Base-by-base conservation (phyloP, 2,888 invertebrate species). In the Melanchra persicariae region DNA sequence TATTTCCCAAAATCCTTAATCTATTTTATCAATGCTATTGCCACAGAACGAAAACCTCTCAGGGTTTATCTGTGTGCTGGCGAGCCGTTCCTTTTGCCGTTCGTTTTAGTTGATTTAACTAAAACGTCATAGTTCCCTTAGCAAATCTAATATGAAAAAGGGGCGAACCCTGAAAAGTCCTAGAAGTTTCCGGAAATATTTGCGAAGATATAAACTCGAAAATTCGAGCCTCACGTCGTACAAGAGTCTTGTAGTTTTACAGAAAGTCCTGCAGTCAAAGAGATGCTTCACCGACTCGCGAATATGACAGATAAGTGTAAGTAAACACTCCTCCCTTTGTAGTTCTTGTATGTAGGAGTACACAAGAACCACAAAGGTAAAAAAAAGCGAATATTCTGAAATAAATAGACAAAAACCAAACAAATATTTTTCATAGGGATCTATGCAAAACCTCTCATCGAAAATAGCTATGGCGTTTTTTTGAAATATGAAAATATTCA, bases 181-280 rank as follows among this genome's bases (percentile, higher is more conserved):
- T 30, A 30, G 6, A 30, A 30, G 8, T 30, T 15, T 0, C 0
- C 0, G 34, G 12, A 12, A 51, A 72, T 22, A 15, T 49, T 63
- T 24, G 30, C 2, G 2, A 47, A 40, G 24, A 57, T 40, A 69
- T 61, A 34, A 47, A 58, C 40, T 51, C 0, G 2, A 34, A 78
- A 52, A 51, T 26, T 63, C 7, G 19, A 34, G 54, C 40, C 26
- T 17, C 37, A 43, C 30, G 19, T 30, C 34, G 40, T 37, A 49
- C 15, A 26, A 77, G 65, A 59, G 68, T 40, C 68, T 51, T 57
- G 61, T 49, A 49, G 67, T 37, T 73, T 77, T 15, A 57, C 59
- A 74, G 45, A 74, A 51, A 47, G 68, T 57, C 43, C 43, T n/a
- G n/a, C 34, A 47, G 68, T 77, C 77, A 77, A 79, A 74, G 77